These are phyloP conservation scores for Leptopilina boulardi DNA, from an alignment of 1,140 invertebrate genomes.

Conservation along the genomic window DNA sequence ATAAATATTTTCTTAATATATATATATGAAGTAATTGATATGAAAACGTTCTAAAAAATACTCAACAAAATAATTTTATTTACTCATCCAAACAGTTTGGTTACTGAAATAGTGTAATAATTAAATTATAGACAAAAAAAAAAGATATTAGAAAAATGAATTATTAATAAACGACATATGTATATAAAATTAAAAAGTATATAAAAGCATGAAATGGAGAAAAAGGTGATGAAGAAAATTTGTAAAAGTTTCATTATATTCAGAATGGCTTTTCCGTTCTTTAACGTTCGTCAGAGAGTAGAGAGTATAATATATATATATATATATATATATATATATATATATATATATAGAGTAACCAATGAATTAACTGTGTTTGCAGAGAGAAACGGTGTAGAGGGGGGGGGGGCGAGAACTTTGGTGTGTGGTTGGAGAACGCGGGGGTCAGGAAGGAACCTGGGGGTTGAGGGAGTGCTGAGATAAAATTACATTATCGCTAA, in stretches of 20 bases:
- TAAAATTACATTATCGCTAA: constrained; percentile 72
- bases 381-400: constrained; percentile 64
- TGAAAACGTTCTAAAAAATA: no score
- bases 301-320: constrained; percentile 21
- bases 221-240: background rate
- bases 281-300: constrained; percentile 56
- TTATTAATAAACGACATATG: no score
- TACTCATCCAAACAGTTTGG: no score
- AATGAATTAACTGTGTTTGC: constrained; percentile 71
- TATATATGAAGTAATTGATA: no score
- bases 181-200: constrained; percentile 3
- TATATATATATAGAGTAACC: no score
- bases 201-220: background rate
- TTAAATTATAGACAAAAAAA: background rate
- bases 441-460: constrained; percentile 50
- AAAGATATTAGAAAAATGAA: background rate
- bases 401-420: no score
- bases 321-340: no score
- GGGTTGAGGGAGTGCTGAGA: constrained; percentile 52
- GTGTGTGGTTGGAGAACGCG: constrained; percentile 36
- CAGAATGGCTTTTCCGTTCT: constrained; percentile 55
- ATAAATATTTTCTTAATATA: no score
- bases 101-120: no score
- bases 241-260: constrained; percentile 52
- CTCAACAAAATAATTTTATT: no score